These are phyloP conservation scores for Halictus rubicundus DNA, from an alignment of 1,140 invertebrate species.

Conservation along the genomic window DNA sequence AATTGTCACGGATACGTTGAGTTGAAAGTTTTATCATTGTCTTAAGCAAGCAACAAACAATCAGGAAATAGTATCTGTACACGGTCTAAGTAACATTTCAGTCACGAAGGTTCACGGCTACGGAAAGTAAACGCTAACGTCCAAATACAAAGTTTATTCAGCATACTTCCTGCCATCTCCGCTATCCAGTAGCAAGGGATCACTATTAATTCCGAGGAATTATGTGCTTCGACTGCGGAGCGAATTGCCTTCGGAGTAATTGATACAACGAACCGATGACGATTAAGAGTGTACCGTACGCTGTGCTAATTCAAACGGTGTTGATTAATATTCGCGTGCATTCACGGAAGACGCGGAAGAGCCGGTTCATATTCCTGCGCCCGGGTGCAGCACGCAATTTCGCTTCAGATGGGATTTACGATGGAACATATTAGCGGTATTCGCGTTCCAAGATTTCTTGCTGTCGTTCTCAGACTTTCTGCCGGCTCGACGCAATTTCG, in stretches of 20 bases:
- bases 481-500: neutral
- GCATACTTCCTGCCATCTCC: neutral
- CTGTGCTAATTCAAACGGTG: neutral
- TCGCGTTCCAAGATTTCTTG: conserved; percentile 14
- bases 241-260: neutral
- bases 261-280: conserved; percentile 2
- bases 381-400: conserved; percentile 15
- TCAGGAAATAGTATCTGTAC: too few species aligned
- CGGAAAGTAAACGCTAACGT: too few species aligned
- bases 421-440: neutral
- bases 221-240: too few species aligned
- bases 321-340: conserved; percentile 23
- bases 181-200: neutral
- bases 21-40: too few species aligned
- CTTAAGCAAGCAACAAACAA: too few species aligned
- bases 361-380: conserved; percentile 4
- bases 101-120: too few species aligned
- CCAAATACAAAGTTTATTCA: too few species aligned
- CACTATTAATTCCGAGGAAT: neutral
- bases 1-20: too few species aligned
- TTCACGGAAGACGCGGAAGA: conserved; percentile 23
- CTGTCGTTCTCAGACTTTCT: neutral
- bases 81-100: too few species aligned
- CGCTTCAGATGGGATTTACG: neutral
- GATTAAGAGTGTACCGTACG: neutral